phyloP scores from a whole-genome alignment of 2,888 invertebrate species.

The Hemistola chrysoprasaria region DNA sequence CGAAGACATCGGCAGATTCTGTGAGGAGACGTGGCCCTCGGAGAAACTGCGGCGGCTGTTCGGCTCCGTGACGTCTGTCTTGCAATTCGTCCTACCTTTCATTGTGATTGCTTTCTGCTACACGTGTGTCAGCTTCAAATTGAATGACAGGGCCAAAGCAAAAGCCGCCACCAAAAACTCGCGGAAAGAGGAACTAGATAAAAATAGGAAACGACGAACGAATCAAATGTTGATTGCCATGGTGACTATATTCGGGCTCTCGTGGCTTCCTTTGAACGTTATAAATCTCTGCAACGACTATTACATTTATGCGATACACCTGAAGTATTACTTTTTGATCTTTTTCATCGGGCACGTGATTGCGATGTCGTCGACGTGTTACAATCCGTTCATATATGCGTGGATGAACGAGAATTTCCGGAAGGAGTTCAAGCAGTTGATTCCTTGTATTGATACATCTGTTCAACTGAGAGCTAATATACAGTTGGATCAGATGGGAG shows the following conservation, averaged over 20 bases:
- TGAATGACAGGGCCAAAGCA: slow-evolving; percentile 91
- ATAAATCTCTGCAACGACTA: slow-evolving; percentile 94
- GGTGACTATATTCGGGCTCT: slow-evolving; percentile 98
- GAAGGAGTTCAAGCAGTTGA: slow-evolving; percentile 93
- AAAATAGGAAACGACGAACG: slow-evolving; percentile 94
- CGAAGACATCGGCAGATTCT: slow-evolving; percentile 79
- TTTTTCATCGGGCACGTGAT: slow-evolving; percentile 95
- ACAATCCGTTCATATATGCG: slow-evolving; percentile 98
- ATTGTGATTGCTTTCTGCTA: slow-evolving; percentile 97
- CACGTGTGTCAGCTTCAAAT: slow-evolving; percentile 93
- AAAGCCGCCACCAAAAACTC: slow-evolving; percentile 93
- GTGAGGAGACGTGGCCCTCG: slow-evolving; percentile 96
- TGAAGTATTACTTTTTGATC: slow-evolving; percentile 92
- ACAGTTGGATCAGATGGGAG: slow-evolving; percentile 76
- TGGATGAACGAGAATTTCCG: slow-evolving; percentile 98
- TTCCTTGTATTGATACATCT: slow-evolving; percentile 84
- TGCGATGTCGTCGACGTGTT: slow-evolving; percentile 98
- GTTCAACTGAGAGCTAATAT: slow-evolving; percentile 61
- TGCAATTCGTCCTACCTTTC: slow-evolving; percentile 98
- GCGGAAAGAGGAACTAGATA: slow-evolving; percentile 94
- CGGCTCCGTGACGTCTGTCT: slow-evolving; percentile 91
- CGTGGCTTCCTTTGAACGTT: slow-evolving; percentile 96
- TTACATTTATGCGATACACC: slow-evolving; percentile 86
- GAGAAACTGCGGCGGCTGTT: slow-evolving; percentile 90
- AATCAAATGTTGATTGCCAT: slow-evolving; percentile 99